Base-by-base conservation (phyloP, 2,888 invertebrate genomes). In the Gari tellinella region DNA sequence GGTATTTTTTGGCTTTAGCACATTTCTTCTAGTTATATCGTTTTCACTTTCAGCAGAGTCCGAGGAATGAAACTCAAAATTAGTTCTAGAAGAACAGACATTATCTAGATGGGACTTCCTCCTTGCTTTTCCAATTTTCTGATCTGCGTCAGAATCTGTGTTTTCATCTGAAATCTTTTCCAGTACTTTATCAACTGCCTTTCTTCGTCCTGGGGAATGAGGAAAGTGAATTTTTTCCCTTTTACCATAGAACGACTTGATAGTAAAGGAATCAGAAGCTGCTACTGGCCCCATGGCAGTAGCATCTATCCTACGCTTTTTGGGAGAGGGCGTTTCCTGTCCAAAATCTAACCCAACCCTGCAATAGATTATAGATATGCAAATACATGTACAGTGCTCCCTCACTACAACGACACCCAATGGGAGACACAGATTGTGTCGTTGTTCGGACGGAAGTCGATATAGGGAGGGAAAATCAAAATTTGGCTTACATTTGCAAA, bases 201-300 rank as follows among this genome's bases (percentile, higher is more conserved):
- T 78, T n/a, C 81, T 64, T 17, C 83, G 69, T 8, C 67, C 45
- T 10, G 83, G 83, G 1, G 83, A 83, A 64, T 83, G 83, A 19
- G 83, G 83, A 48, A 76, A 83, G 31, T 61, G 46, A 19, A 64
- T 73, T 52, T 83, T 82, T 17, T 80, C 82, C 49, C 70, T 67
- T 41, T 66, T 66, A n/a, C 86, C 84, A 79, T 87, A 87, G 52
- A 87, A 87, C 14, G 84, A 84, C 43, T 80, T 83, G 17, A 81
- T 67, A 10, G 74, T 79, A 61, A 87, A 78, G 4, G 80, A 49
- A 8, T 81, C 76, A 10, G 57, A 60, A 23, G 82, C 81, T 5
- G 40, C 41, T 1, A 67, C 62, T 25, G 43, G 46, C n/a, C 25
- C 31, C 12, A 40, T 45, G 0, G 60, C 51, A 8, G 53, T 37